Evolutionary conservation across 1,140 invertebrate genomes (phyloP), one percentile per base, ranked within the genome.

Genomic region (Aphelinus certus): DNA sequence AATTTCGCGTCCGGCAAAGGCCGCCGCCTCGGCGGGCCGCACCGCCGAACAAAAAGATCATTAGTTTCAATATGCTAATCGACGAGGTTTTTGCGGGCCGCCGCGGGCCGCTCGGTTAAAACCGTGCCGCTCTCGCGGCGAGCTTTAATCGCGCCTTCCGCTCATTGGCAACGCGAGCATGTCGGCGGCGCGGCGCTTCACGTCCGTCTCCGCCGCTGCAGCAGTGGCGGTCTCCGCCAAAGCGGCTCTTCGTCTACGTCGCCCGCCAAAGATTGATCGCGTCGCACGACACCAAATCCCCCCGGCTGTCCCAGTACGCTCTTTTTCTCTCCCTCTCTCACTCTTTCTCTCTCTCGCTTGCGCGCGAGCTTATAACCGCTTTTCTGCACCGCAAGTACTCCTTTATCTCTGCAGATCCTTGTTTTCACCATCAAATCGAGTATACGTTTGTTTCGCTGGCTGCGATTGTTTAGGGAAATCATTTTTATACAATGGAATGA

Each of bases 171-270:
- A 71, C 47, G 51, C 49, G 49, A 61, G 73, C 73, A 75, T 75
- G 73, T 71, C 62, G 55, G 73, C 68, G 73, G 57, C 56, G 64
- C 68, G 69, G 69, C 75, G 69, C 64, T 76, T 75, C 74, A 53
- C 75, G 75, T 71, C 75, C 53, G 45, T 60, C 48, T 49, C 48
- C 57, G 5, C 26, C 9, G 0, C 64, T 53, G 9, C 10, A 3
- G 26, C 64, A 26, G 26, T 26, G 26, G 26, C 26, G 6, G 3
- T 26, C 9, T 63, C 7, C 2, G 46, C 61, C 60, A 73, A 70
- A 76, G 76, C 78, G 78, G 81, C 79, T 81, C 73, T 81, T 79
- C 81, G 77, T 81, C 80, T 81, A 80, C 77, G 80, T 81, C 81
- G 26, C 10, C 46, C 56, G 5, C 42, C 49, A 58, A 76, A 64